A percentile compares a stretch with the other conserved stretches of the same genome.
Evolutionary conservation across 2,888 invertebrate species (phyloP).

Genomic region (Drosophila histrio): DNA sequence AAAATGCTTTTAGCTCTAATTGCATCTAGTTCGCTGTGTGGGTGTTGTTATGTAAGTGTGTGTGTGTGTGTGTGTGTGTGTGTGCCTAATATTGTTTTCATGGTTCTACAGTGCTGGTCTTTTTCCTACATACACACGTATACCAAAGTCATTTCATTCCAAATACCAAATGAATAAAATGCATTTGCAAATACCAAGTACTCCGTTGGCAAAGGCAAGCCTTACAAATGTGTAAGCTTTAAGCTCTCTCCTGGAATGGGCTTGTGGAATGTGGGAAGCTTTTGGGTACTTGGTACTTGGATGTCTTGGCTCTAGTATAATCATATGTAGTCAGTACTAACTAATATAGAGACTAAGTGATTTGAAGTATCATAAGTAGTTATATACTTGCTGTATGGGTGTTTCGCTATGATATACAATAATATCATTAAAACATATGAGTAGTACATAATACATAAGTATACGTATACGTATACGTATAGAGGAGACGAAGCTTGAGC

Average conservation of each 20-base stretch:
- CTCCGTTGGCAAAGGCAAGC: neutral
- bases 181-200: neutral
- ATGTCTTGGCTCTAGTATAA: constrained; percentile 12
- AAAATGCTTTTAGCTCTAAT: constrained; percentile 61
- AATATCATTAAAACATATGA: constrained; percentile 29
- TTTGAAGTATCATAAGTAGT: constrained; percentile 20
- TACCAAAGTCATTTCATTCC: constrained; percentile 6
- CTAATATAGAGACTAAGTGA: constrained; percentile 28
- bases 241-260: neutral
- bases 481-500: constrained; percentile 43
- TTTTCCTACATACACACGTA: constrained; percentile 19
- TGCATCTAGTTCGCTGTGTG: constrained; percentile 43
- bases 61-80: constrained; percentile 14
- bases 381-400: constrained; percentile 25
- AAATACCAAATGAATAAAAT: neutral
- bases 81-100: constrained; percentile 11
- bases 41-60: constrained; percentile 1
- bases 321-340: constrained; percentile 1
- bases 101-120: constrained; percentile 29
- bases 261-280: neutral
- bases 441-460: constrained; percentile 19
- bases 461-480: no score
- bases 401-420: constrained; percentile 18
- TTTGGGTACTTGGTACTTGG: neutral
- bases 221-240: neutral